These are phyloP conservation scores for Lasioglossum zephyrum DNA, from an alignment of 2,888 invertebrate genomes.

Conservation along the genomic window DNA sequence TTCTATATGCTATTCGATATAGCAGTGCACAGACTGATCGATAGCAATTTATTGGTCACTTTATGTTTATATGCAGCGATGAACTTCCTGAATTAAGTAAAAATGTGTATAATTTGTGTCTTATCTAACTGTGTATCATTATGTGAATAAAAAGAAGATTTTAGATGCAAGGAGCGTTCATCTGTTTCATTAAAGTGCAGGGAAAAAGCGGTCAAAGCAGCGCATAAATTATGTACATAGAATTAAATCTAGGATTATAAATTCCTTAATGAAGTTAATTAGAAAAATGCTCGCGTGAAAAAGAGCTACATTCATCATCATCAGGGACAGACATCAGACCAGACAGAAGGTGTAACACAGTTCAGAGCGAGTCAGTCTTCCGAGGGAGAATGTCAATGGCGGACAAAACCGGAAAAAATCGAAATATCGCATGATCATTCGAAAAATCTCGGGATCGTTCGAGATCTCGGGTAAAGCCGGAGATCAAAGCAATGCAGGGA, in stretches of 20 bases:
- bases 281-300: background rate
- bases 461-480: constrained; percentile 26
- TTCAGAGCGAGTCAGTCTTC: background rate
- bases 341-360: background rate
- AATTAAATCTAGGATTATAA: background rate
- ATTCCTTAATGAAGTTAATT: background rate
- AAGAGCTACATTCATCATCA: background rate
- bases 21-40: background rate
- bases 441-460: constrained; percentile 23
- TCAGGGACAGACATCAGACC: background rate
- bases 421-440: background rate
- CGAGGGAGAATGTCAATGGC: background rate
- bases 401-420: background rate
- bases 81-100: background rate
- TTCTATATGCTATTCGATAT: constrained; percentile 5
- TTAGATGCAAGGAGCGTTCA: background rate
- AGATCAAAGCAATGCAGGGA: constrained; percentile 48
- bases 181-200: background rate
- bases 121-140: background rate
- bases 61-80: background rate
- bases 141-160: background rate
- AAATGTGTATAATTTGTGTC: background rate
- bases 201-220: background rate
- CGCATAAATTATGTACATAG: background rate
- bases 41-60: background rate